phyloP scores from a whole-genome alignment of 37 sponge, comb jelly and placozoan species.

The Beroe ovata region DNA sequence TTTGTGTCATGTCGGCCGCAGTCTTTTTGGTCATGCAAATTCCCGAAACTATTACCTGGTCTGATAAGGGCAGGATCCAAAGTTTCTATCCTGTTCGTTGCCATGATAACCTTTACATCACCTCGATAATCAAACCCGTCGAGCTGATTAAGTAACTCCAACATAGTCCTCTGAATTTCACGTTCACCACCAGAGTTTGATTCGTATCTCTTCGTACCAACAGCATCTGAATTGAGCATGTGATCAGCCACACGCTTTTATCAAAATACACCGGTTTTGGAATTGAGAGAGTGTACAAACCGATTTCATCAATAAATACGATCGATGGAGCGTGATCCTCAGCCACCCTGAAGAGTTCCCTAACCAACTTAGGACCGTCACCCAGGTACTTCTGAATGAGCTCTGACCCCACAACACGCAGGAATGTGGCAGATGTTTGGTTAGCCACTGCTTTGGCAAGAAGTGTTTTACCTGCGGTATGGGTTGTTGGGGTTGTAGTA shows the following conservation, averaged over 20 bases:
- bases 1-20: no score
- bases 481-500: no score
- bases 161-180: constrained; percentile 96
- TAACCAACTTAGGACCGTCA: constrained; percentile 97
- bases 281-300: constrained; percentile 51
- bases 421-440: constrained; percentile 98
- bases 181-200: constrained; percentile 95
- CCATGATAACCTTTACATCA: constrained; percentile 99
- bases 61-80: constrained; percentile 98
- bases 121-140: constrained; percentile 98
- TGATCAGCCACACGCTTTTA: no score
- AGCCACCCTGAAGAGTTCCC: constrained; percentile 97
- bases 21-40: no score
- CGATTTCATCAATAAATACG: constrained; percentile 99
- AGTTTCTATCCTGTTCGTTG: constrained; percentile 98
- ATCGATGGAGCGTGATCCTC: constrained; percentile 99
- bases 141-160: constrained; percentile 96
- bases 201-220: constrained; percentile 79
- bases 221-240: constrained; percentile 58
- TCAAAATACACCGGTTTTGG: no score
- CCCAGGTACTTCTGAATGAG: constrained; percentile 98
- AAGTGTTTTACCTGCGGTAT: constrained; percentile 94
- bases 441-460: constrained; percentile 99
- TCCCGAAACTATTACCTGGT: constrained; percentile 87
- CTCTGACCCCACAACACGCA: constrained; percentile 97